Conservation (phyloP, 2,113 vertebrate species). For the Nettapus auritus region DNA sequence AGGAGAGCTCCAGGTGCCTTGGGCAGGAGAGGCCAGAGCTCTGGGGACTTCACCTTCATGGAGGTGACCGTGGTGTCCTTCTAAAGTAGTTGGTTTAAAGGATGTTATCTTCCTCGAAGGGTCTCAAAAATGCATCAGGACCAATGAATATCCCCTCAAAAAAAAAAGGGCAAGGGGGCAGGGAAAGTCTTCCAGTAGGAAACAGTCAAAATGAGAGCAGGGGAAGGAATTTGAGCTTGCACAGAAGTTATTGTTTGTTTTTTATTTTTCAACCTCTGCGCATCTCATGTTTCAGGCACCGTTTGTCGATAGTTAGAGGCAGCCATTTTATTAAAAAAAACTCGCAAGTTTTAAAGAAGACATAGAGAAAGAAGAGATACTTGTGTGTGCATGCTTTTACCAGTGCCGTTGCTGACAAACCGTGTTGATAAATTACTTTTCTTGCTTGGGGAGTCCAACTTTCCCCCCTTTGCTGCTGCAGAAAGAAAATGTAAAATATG, state of each 20-base stretch:
- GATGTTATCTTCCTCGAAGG: background rate
- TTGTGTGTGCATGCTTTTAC: background rate
- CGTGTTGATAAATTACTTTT: background rate
- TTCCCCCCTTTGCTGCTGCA: background rate
- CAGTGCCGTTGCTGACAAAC: background rate
- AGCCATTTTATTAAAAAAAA: slow-evolving; percentile 7
- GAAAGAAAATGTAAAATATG: background rate
- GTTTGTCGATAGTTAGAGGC: background rate
- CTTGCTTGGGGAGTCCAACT: background rate
- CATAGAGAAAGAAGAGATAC: background rate
- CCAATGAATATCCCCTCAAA: background rate
- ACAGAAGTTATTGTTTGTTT: background rate
- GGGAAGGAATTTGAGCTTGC: background rate
- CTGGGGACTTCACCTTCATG: accelerated
- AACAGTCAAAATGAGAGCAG: background rate
- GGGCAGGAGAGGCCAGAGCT: background rate
- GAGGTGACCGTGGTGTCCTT: accelerated
- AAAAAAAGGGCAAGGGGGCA: background rate
- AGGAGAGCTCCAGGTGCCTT: background rate
- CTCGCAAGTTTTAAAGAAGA: background rate
- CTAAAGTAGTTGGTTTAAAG: background rate
- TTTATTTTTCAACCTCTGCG: background rate
- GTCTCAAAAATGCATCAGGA: background rate
- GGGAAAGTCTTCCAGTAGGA: background rate
- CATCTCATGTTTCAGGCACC: background rate